Evolutionary conservation across 2,888 invertebrate species (phyloP).

Genomic region (Blera fallax): DNA sequence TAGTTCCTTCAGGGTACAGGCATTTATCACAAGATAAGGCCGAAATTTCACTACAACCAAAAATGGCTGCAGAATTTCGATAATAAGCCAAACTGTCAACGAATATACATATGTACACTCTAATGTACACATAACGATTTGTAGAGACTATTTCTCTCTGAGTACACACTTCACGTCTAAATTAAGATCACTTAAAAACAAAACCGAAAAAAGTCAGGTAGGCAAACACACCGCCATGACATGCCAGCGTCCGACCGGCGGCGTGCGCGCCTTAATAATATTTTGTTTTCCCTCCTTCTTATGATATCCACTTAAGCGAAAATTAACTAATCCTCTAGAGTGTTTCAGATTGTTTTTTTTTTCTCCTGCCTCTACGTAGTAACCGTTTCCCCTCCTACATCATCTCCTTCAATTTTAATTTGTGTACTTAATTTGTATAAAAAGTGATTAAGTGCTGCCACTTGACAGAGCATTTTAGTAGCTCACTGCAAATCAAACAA

Average conservation of each 20-base stretch:
- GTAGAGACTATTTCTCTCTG: neutral
- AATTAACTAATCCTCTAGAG: conserved; percentile 62
- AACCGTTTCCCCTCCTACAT: neutral
- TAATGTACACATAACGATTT: neutral
- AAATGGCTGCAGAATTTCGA: too few species aligned
- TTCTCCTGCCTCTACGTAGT: neutral
- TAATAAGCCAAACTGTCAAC: too few species aligned
- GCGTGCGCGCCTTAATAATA: conserved; percentile 33
- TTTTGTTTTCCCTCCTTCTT: conserved; percentile 15
- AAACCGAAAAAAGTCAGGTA: neutral
- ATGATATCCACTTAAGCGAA: conserved; percentile 61
- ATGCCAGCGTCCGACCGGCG: neutral
- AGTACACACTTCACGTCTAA: conserved; percentile 30
- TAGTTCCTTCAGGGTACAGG: too few species aligned
- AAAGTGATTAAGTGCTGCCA: conserved; percentile 60
- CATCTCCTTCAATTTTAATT: conserved; percentile 52
- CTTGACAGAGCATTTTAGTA: conserved; percentile 48
- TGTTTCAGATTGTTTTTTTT: conserved; percentile 2
- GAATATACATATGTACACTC: too few species aligned
- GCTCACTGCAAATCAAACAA: conserved; percentile 57
- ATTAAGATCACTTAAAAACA: conserved; percentile 54
- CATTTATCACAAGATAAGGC: too few species aligned
- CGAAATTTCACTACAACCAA: too few species aligned
- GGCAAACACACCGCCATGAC: conserved; percentile 24
- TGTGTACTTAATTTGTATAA: conserved; percentile 60